phyloP scores from a whole-genome alignment of 2,113 vertebrate species.

The Cyanoderma ruficeps region DNA sequence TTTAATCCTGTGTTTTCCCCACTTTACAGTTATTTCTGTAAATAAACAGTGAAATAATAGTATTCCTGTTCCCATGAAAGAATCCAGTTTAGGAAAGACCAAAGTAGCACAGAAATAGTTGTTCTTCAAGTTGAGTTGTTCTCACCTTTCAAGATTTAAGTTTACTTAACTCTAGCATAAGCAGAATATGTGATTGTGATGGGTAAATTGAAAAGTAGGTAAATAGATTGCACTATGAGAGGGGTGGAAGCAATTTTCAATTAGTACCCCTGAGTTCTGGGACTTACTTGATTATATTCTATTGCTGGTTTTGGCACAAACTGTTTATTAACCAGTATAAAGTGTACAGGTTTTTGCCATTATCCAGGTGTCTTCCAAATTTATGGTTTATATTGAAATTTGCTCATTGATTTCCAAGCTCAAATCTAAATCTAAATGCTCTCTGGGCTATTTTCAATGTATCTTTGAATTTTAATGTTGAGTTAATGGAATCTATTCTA shows the following conservation, averaged over 20 bases:
- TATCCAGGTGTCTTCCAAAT: background rate
- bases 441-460: background rate
- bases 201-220: background rate
- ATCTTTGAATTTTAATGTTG: background rate
- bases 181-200: rapidly evolving
- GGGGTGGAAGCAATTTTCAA: background rate
- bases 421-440: background rate
- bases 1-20: background rate
- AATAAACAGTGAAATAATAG: background rate
- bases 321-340: background rate
- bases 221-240: background rate
- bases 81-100: background rate
- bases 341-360: background rate
- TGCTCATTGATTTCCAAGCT: background rate
- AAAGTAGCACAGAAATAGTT: background rate
- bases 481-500: background rate
- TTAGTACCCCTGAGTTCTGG: background rate
- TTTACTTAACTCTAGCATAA: background rate
- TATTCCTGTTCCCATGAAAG: background rate
- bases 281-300: background rate
- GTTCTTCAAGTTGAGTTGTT: too few species aligned
- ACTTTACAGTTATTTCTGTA: background rate
- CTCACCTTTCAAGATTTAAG: background rate
- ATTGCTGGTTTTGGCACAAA: background rate
- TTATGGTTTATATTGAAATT: background rate